Base-by-base conservation (phyloP, 1,140 invertebrate genomes). In the Mizuhopecten yessoensis region DNA sequence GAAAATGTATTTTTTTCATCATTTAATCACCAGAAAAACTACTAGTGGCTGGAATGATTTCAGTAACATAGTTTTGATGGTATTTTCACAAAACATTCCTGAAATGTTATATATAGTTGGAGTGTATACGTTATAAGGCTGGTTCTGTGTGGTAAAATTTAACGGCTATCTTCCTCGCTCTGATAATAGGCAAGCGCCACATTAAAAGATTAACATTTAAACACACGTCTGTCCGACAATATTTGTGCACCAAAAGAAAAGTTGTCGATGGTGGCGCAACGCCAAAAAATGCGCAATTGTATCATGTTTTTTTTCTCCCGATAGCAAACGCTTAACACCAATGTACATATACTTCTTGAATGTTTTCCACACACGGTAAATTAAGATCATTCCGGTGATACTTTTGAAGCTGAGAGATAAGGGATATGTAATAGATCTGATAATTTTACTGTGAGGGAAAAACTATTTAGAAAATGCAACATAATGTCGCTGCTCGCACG, bases 281-380 rank as follows among this genome's bases (percentile, higher is more conserved):
- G 57, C 57, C 57, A 75, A 75, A 75, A 75, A 75, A 75, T 75
- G 57, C 57, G 57, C 57, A 75, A 75, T 75, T 75, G 57, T 75
- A 75, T 75, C 57, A 29, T 75, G 57, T 75, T 75, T 75, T 75
- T 75, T 29, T n/a, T n/a, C n/a, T 75, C 42, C 57, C 11, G 57
- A 75, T 75, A 75, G 23, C 9, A 75, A 75, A 29, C 57, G 29
- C 5, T 75, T 75, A 75, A 75, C 57, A 29, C n/a, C 29, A n/a
- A 23, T 75, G 57, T 75, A 75, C 57, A 9, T 75, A 75, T 29
- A 75, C 5, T n/a, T 75, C 2, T 75, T 29, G n/a, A n/a, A 29
- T 29, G 57, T 75, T 75, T n/a, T 75, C 17, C 9, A 75, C 57
- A 75, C 57, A 75, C 23, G n/a, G 57, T 17, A 75, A 75, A 75